These are phyloP conservation scores for Cephalotes varians DNA, from an alignment of 2,888 invertebrate genomes.

Conservation along the genomic window DNA sequence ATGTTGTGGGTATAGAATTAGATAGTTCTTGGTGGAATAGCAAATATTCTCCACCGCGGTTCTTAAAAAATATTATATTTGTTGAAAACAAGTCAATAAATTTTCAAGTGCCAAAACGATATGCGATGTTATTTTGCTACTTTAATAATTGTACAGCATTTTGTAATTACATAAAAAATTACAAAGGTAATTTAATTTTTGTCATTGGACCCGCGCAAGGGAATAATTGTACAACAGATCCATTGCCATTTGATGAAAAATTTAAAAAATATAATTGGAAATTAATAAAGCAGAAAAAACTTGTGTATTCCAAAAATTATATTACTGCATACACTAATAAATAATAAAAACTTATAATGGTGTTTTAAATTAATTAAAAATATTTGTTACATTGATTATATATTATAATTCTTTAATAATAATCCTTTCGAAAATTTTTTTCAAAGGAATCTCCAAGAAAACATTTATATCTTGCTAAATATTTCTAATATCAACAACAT, in stretches of 20 bases:
- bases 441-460: too few species aligned
- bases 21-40: constrained; percentile 93
- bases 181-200: constrained; percentile 89
- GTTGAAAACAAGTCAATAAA: constrained; percentile 81
- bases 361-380: background rate
- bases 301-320: constrained; percentile 89
- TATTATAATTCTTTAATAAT: too few species aligned
- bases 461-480: too few species aligned
- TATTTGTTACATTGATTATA: too few species aligned
- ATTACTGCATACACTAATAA: constrained; percentile 88
- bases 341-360: constrained; percentile 20
- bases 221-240: constrained; percentile 90
- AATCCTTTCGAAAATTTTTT: too few species aligned
- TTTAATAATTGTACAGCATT: constrained; percentile 92
- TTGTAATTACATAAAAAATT: constrained; percentile 89
- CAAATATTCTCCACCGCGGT: constrained; percentile 91
- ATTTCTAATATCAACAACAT: too few species aligned
- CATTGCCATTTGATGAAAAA: constrained; percentile 89
- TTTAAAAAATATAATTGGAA: constrained; percentile 87
- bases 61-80: constrained; percentile 83
- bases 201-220: constrained; percentile 91
- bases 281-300: constrained; percentile 87
- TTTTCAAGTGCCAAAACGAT: constrained; percentile 85
- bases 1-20: constrained; percentile 91
- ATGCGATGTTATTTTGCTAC: constrained; percentile 92